A percentile compares a stretch with the other conserved stretches of the same genome.
These are phyloP conservation scores for Typhlomys cinereus DNA, from an alignment of 2,113 vertebrate species.

Conservation along the genomic window DNA sequence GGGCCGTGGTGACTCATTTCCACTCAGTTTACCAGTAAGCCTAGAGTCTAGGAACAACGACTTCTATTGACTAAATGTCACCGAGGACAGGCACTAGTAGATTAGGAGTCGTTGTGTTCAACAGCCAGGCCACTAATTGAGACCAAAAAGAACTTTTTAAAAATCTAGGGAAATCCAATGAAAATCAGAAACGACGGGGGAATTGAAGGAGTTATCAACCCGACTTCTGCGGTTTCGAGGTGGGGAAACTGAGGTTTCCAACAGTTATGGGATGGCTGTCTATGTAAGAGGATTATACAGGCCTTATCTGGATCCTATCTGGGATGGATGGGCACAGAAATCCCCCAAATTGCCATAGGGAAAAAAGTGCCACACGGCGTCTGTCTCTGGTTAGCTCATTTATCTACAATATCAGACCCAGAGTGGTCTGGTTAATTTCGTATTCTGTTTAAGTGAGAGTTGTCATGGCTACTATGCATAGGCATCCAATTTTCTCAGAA, in stretches of 20 bases:
- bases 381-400: background rate
- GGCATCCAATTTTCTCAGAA: slow-evolving; percentile 53
- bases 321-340: background rate
- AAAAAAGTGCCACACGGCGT: background rate
- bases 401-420: slow-evolving; percentile 27
- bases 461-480: slow-evolving; percentile 42
- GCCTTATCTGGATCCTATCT: background rate
- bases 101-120: slow-evolving; percentile 15
- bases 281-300: background rate
- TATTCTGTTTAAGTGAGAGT: slow-evolving; percentile 70
- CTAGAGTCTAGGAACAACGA: background rate
- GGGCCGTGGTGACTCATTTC: background rate
- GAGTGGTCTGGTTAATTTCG: slow-evolving; percentile 57
- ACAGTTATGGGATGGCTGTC: background rate
- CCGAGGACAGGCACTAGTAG: background rate
- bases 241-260: background rate
- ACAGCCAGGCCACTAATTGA: background rate
- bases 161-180: background rate
- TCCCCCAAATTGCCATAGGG: background rate
- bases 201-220: background rate
- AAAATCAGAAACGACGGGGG: background rate
- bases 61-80: background rate
- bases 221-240: background rate
- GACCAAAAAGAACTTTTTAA: background rate
- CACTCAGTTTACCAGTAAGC: slow-evolving; percentile 22